phyloP scores from a whole-genome alignment of 2,888 invertebrate species.

The Nemurella pictetii region DNA sequence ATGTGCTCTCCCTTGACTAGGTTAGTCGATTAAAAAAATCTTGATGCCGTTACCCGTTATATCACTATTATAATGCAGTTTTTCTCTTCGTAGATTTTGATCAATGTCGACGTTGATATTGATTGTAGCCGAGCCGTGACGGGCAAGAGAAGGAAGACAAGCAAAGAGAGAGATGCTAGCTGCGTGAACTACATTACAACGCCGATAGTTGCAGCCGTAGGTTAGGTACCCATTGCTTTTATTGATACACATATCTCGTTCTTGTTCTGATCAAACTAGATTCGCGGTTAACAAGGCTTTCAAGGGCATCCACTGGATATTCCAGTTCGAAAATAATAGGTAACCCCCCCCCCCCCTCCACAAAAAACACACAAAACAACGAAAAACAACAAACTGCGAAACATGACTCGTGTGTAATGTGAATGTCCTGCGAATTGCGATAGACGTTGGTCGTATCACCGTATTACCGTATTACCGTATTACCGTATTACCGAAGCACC shows the following conservation, averaged over 20 bases:
- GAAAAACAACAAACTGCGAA: not conserved
- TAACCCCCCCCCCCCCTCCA: not conserved
- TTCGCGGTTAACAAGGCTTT: slow-evolving; percentile 1
- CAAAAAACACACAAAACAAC: too few relatives aligned
- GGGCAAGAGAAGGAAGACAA: slow-evolving; percentile 1
- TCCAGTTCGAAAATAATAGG: not conserved
- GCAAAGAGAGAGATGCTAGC: not conserved
- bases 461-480: too few relatives aligned
- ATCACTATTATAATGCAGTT: not conserved
- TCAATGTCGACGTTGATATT: not conserved
- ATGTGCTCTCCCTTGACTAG: not conserved
- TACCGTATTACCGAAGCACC: too few relatives aligned
- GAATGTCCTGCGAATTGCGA: not conserved
- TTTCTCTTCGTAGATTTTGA: not conserved
- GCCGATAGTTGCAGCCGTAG: not conserved
- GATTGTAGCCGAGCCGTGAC: not conserved
- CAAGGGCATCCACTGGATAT: slow-evolving; percentile 10
- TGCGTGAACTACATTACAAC: not conserved
- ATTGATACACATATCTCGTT: not conserved
- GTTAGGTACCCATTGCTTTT: not conserved
- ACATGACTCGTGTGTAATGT: not conserved
- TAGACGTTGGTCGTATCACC: too few relatives aligned
- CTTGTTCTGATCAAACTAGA: not conserved
- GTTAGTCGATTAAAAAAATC: not conserved
- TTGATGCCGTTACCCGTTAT: not conserved